Percentiles rank a stretch among this genome's conserved stretches.
Conservation (phyloP, 2,888 invertebrate species). For the Apodemia mormo region DNA sequence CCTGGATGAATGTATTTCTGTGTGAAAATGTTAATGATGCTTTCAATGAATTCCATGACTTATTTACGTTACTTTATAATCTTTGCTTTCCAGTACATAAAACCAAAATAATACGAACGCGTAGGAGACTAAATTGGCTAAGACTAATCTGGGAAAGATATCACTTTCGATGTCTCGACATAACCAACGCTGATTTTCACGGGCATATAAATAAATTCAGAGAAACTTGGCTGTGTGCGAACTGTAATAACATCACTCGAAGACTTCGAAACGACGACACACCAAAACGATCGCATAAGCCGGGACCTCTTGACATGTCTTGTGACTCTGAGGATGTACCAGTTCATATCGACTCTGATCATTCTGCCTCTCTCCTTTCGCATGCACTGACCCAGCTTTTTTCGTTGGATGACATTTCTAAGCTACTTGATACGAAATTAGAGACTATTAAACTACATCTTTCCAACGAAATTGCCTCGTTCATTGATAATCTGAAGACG, state of each 20-base stretch:
- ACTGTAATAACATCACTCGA: constrained; percentile 3
- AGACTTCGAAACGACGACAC: neutral
- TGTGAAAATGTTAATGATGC: too few relatives aligned
- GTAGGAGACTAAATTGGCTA: too few relatives aligned
- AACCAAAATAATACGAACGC: too few relatives aligned
- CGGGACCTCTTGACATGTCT: neutral
- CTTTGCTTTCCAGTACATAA: too few relatives aligned
- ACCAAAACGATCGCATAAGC: neutral
- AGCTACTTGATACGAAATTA: neutral
- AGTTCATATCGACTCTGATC: neutral
- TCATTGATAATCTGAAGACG: neutral
- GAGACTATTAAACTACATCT: neutral
- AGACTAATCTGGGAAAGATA: too few relatives aligned
- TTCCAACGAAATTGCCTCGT: neutral
- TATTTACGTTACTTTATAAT: too few relatives aligned
- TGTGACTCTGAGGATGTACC: neutral
- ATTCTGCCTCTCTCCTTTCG: neutral
- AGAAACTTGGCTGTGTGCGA: neutral
- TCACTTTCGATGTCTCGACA: constrained; percentile 3
- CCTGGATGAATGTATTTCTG: too few relatives aligned
- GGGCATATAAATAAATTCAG: neutral
- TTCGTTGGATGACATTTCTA: constrained; percentile 4
- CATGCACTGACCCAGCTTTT: neutral
- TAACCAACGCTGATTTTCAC: neutral
- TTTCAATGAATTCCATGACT: too few relatives aligned